Conservation (phyloP, 2,113 vertebrate genomes). For the Crypturellus undulatus region DNA sequence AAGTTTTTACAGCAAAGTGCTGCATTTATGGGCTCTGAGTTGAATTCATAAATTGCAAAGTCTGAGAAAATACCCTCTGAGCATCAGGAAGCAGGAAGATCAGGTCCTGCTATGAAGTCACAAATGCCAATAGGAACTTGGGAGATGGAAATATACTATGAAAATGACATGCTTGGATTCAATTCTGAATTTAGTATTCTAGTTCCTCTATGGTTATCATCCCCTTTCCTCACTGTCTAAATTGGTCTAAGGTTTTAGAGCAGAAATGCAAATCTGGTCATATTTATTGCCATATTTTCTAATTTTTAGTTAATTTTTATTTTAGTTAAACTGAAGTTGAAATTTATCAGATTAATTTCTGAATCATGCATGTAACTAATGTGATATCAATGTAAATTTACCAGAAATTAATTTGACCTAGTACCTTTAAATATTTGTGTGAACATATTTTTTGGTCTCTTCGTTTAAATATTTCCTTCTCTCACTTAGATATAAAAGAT, state of each 20-base stretch:
- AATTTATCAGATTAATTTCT: constrained; percentile 29
- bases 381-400: constrained; percentile 24
- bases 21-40: not conserved
- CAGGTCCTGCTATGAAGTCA: not conserved
- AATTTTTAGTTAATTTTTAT: constrained; percentile 1
- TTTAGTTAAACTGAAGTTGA: not conserved
- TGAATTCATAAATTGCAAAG: not conserved
- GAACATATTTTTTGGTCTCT: not conserved
- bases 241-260: not conserved
- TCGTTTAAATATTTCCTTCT: constrained; percentile 11
- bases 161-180: not conserved
- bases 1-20: not conserved
- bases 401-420: constrained; percentile 15
- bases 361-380: constrained; percentile 18
- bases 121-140: not conserved
- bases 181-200: not conserved
- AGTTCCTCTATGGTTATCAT: not conserved
- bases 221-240: not conserved
- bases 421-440: constrained; percentile 52
- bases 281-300: not conserved
- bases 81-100: not conserved
- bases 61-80: fast-evolving
- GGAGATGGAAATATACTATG: fast-evolving
- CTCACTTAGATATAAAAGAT: not conserved
- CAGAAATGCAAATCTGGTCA: not conserved